phyloP scores from a whole-genome alignment of 2,113 vertebrate genomes.

The Tretioscincus oriximinensis region DNA sequence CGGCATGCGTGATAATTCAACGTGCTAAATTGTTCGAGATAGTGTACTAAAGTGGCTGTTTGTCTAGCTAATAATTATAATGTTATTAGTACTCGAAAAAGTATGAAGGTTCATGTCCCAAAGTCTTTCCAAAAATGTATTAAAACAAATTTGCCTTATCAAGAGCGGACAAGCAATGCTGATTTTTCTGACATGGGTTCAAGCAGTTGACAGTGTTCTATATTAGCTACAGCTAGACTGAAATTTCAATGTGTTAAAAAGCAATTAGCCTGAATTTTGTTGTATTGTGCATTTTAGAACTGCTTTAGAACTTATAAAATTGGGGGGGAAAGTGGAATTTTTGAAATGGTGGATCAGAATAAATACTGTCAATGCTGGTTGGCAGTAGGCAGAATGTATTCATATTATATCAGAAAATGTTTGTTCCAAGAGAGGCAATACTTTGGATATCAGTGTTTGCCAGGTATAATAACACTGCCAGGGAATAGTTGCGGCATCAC shows the following conservation, averaged over 20 bases:
- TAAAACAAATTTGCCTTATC: not conserved
- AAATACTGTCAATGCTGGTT: not conserved
- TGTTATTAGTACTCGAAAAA: not conserved
- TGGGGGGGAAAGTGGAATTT: not conserved
- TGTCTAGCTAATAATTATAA: conserved; percentile 1
- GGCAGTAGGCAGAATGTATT: not conserved
- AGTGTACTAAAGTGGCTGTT: not conserved
- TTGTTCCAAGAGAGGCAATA: not conserved
- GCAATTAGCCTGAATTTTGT: not conserved
- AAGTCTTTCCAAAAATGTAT: conserved; percentile 1
- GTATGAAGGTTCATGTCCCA: not conserved
- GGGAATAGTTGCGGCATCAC: no score
- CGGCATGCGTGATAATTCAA: not conserved
- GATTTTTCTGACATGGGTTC: not conserved
- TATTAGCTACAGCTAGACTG: not conserved
- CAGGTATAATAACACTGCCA: no score
- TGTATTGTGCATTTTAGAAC: not conserved
- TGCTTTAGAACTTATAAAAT: not conserved
- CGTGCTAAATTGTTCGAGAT: not conserved
- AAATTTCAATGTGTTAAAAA: not conserved
- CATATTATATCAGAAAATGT: not conserved
- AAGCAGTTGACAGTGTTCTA: not conserved
- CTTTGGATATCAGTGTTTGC: not conserved
- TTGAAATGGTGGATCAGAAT: not conserved
- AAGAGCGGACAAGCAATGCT: not conserved